phyloP scores from a whole-genome alignment of 2,113 vertebrate species.

The Dunckerocampus dactyliophorus region DNA sequence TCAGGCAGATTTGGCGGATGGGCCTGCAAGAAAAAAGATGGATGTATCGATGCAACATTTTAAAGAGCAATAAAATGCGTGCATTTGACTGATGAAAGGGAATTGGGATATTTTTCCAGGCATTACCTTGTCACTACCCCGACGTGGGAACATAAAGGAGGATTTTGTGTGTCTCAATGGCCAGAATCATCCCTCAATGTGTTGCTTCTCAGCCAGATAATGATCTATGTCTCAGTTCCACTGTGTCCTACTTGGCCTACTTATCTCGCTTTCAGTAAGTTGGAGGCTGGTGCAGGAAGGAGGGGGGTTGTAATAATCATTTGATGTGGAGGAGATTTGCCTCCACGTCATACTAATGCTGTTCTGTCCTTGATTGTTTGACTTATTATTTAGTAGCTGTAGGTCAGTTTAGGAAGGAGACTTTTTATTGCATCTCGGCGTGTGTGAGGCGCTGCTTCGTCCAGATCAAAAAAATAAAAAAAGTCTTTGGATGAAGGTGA shows the following conservation, averaged over 20 bases:
- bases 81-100: constrained; percentile 22
- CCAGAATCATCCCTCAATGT: constrained; percentile 36
- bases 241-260: constrained; percentile 60
- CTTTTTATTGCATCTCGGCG: constrained; percentile 18
- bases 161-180: constrained; percentile 43
- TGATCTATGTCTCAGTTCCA: constrained; percentile 51
- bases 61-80: constrained; percentile 32
- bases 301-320: constrained; percentile 39
- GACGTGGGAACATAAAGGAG: constrained; percentile 50
- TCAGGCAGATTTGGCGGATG: constrained; percentile 45
- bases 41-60: constrained; percentile 52
- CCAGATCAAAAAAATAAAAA: constrained; percentile 3
- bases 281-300: constrained; percentile 11
- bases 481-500: neutral
- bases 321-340: constrained; percentile 46
- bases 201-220: constrained; percentile 51
- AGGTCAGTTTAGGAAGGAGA: constrained; percentile 24
- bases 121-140: constrained; percentile 45
- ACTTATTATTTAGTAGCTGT: constrained; percentile 54
- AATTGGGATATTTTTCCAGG: constrained; percentile 16
- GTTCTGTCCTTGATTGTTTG: constrained; percentile 54
- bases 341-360: constrained; percentile 36
- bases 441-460: constrained; percentile 9
- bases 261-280: constrained; percentile 43
- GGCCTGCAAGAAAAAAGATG: constrained; percentile 50